Percentiles rank a stretch among this genome's conserved stretches.
These are phyloP conservation scores for Antheraea mylitta DNA, from an alignment of 1,140 invertebrate genomes.

Conservation along the genomic window DNA sequence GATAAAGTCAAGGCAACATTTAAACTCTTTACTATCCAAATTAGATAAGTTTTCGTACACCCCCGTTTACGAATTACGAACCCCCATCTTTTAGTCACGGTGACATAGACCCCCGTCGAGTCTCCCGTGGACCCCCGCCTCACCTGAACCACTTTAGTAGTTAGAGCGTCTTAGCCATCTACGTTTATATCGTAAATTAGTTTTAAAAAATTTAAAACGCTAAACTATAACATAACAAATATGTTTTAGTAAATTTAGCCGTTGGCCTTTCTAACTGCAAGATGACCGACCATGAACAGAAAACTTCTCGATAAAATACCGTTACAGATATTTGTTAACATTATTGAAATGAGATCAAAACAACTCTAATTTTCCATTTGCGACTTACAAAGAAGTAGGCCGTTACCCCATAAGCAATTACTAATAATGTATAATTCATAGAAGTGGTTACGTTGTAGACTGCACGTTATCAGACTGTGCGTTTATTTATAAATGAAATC, in stretches of 20 bases:
- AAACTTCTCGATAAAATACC: neutral
- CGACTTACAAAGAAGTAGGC: neutral
- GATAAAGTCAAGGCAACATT: too few species aligned
- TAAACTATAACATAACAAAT: neutral
- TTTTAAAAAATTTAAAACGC: too few species aligned
- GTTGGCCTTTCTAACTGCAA: neutral
- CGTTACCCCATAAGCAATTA: slow-evolving; percentile 2
- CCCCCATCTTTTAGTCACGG: too few species aligned
- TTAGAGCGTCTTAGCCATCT: too few species aligned
- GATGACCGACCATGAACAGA: neutral
- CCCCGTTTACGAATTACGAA: too few species aligned
- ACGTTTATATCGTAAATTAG: too few species aligned
- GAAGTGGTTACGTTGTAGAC: neutral
- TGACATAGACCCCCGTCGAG: too few species aligned
- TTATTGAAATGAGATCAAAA: neutral
- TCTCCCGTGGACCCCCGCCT: too few species aligned
- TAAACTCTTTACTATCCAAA: too few species aligned
- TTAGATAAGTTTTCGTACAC: too few species aligned
- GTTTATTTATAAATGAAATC: neutral
- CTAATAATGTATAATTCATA: neutral
- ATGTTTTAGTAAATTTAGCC: neutral
- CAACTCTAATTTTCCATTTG: slow-evolving; percentile 1
- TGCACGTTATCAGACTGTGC: neutral
- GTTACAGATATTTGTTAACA: neutral
- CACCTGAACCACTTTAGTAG: too few species aligned